Conservation (phyloP, 2,113 vertebrate species). For the Megaceryle torquata region DNA sequence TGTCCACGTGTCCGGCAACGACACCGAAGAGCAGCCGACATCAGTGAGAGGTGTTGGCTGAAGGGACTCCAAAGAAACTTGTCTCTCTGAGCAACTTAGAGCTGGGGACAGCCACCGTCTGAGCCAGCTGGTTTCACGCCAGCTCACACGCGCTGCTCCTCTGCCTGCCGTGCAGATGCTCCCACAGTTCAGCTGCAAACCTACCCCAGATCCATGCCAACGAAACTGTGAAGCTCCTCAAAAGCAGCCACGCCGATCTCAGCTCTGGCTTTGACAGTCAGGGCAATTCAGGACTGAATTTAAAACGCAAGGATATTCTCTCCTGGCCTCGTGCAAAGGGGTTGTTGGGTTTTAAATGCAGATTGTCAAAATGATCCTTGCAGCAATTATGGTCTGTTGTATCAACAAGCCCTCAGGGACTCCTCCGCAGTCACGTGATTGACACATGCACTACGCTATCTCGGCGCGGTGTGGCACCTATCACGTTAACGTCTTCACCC, state of each 20-base stretch:
- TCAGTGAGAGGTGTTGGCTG: not conserved
- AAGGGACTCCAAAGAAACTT: not conserved
- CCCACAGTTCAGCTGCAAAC: not conserved
- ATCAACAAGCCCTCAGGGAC: slow-evolving; percentile 64
- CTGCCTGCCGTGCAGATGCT: not conserved
- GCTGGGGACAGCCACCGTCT: too few relatives aligned
- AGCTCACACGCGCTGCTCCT: not conserved
- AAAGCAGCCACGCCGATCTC: not conserved
- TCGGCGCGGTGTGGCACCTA: not conserved
- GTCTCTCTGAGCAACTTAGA: not conserved
- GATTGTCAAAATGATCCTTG: slow-evolving; percentile 42
- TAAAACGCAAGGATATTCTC: not conserved
- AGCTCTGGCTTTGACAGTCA: not conserved
- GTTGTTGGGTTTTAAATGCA: slow-evolving; percentile 57
- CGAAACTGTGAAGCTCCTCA: accelerated
- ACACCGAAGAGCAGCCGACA: not conserved
- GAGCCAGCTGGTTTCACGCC: not conserved
- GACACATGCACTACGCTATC: slow-evolving; percentile 11
- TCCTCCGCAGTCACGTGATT: not conserved
- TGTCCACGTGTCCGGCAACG: accelerated
- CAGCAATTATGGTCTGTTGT: slow-evolving; percentile 53
- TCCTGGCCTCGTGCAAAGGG: not conserved
- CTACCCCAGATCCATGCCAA: not conserved
- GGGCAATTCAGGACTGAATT: not conserved
- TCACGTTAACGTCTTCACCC: not conserved